A percentile compares a stretch with the other conserved stretches of the same genome.
phyloP scores from a whole-genome alignment of 2,797 vertebrate genomes.

The Linurgus olivaceus region DNA sequence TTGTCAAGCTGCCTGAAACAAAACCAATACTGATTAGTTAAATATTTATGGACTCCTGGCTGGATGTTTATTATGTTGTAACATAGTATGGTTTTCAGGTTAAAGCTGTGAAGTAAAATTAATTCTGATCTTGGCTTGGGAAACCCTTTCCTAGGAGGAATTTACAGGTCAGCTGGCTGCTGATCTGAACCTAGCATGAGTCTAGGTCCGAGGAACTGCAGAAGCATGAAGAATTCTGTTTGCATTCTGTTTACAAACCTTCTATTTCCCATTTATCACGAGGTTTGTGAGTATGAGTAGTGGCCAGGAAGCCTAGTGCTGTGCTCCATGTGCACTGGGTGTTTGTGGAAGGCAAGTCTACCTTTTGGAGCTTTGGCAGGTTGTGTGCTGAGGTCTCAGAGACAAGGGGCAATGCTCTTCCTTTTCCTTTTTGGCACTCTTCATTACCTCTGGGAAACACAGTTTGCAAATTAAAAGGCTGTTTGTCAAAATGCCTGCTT shows the following conservation, averaged over 20 bases:
- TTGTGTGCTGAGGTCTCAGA: background rate
- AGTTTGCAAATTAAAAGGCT: background rate
- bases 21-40: background rate
- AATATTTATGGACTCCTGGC: background rate
- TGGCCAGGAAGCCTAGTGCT: background rate
- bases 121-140: background rate
- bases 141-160: background rate
- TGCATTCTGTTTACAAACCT: background rate
- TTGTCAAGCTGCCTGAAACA: background rate
- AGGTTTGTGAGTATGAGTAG: background rate
- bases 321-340: background rate
- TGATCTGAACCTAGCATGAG: background rate
- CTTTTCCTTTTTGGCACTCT: background rate
- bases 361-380: background rate
- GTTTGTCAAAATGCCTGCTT: background rate
- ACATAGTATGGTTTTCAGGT: background rate
- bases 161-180: background rate
- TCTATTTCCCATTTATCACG: background rate
- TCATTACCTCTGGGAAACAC: background rate
- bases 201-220: background rate
- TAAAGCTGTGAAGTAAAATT: background rate
- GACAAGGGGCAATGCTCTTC: background rate
- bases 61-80: background rate
- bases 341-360: background rate
- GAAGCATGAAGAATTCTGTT: background rate